phyloP scores from a whole-genome alignment of 2,113 vertebrate species.

The Chaenocephalus aceratus region DNA sequence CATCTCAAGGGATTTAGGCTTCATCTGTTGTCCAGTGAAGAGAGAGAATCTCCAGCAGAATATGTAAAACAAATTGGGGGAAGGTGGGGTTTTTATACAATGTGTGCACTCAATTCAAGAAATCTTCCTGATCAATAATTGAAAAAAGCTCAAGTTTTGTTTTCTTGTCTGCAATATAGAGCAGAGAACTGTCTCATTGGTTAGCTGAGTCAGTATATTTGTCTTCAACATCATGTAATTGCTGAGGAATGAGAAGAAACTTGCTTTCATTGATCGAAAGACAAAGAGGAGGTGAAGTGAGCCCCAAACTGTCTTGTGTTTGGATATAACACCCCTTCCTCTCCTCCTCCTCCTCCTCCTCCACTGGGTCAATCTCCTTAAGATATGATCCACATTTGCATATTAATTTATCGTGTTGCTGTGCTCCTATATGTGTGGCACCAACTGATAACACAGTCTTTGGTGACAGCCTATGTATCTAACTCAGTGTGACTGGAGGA shows the following conservation, averaged over 20 bases:
- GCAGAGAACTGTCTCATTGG: background rate
- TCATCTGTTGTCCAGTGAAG: conserved; percentile 67
- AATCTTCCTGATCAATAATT: conserved; percentile 31
- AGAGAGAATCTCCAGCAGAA: conserved; percentile 54
- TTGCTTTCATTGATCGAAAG: conserved; percentile 6
- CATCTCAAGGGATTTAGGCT: conserved; percentile 66
- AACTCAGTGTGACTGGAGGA: conserved; percentile 38
- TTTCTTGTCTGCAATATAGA: background rate
- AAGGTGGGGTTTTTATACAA: background rate
- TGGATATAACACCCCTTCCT: conserved; percentile 40
- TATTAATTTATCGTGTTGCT: conserved; percentile 59
- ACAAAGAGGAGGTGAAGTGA: conserved; percentile 13
- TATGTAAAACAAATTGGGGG: conserved; percentile 40
- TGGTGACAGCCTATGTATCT: conserved; percentile 42
- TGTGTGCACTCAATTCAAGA: conserved; percentile 22
- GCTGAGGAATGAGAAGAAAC: conserved; percentile 15
- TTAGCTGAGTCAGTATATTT: conserved; percentile 6
- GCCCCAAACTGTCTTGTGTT: background rate
- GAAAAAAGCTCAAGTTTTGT: conserved; percentile 12
- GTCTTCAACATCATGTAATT: conserved; percentile 1
- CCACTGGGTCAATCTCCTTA: conserved; percentile 34
- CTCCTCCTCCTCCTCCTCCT: background rate
- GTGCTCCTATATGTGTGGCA: conserved; percentile 40
- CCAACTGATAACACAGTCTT: conserved; percentile 56
- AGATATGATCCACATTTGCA: conserved; percentile 51